These are phyloP conservation scores for Ganaspis sp. DNA, from an alignment of 1,140 invertebrate genomes.

Conservation along the genomic window DNA sequence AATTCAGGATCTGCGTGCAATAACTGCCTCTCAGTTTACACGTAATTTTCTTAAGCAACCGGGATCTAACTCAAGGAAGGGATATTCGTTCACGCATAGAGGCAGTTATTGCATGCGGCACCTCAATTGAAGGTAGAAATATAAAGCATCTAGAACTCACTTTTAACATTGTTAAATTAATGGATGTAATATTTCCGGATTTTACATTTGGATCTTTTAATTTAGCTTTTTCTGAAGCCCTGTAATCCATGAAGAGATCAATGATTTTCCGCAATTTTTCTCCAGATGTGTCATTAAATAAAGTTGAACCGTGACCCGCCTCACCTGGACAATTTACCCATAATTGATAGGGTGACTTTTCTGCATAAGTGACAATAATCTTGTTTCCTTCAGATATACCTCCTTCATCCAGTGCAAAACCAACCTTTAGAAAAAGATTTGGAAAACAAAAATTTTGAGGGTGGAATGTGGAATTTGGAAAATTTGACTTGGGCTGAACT, in stretches of 20 bases:
- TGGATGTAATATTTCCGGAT: conserved; percentile 90
- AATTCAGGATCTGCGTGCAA: too few species aligned
- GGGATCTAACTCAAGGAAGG: too few species aligned
- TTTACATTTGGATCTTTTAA: conserved; percentile 81
- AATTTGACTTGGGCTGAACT: too few species aligned
- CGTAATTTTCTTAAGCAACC: too few species aligned
- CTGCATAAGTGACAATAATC: conserved; percentile 87
- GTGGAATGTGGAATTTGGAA: too few species aligned
- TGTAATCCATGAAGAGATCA: conserved; percentile 85
- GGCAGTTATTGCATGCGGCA: too few species aligned
- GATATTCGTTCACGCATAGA: too few species aligned
- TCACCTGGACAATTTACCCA: conserved; percentile 84
- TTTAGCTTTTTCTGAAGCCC: conserved; percentile 81
- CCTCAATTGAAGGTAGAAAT: not conserved
- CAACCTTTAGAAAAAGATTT: too few species aligned
- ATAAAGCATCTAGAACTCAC: conserved; percentile 71
- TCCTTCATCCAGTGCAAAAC: conserved; percentile 95
- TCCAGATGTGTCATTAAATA: conserved; percentile 88
- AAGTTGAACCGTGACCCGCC: conserved; percentile 92
- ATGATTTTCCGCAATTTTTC: conserved; percentile 89
- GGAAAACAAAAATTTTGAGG: too few species aligned
- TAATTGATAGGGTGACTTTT: conserved; percentile 85
- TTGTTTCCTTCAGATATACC: conserved; percentile 79
- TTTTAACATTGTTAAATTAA: conserved; percentile 89
- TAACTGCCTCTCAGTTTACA: too few species aligned